These are phyloP conservation scores for Martes flavigula DNA, from an alignment of 2,797 vertebrate genomes.

Conservation along the genomic window DNA sequence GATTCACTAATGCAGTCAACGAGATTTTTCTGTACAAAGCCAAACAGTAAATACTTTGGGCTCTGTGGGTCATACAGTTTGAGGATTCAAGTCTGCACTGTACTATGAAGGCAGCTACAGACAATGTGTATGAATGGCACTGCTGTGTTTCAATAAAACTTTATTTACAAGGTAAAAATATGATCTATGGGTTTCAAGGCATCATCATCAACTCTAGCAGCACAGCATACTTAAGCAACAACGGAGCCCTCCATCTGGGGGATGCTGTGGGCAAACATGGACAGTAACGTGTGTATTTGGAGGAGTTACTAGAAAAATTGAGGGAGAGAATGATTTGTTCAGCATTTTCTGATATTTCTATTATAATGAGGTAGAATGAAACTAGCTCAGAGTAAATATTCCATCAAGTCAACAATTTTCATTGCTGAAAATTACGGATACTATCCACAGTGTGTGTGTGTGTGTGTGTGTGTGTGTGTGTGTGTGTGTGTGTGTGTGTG, in stretches of 20 bases:
- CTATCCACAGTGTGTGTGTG: background rate
- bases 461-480: too few species aligned
- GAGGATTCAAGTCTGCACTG: background rate
- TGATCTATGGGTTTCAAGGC: background rate
- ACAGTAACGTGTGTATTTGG: background rate
- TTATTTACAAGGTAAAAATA: conserved; percentile 20
- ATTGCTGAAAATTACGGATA: background rate
- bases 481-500: too few species aligned
- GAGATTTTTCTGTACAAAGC: background rate
- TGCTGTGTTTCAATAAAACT: background rate
- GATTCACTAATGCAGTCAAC: background rate
- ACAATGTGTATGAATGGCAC: background rate
- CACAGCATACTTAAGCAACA: background rate
- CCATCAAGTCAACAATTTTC: background rate
- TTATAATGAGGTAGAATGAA: background rate
- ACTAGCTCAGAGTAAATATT: background rate
- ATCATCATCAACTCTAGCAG: background rate
- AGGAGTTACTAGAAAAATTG: background rate
- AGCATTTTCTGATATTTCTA: conserved; percentile 25
- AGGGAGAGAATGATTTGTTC: background rate
- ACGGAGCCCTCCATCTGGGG: background rate
- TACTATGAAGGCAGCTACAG: background rate
- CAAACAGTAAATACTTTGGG: background rate
- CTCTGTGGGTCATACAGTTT: background rate
- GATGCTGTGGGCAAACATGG: background rate